Evolutionary conservation across 2,888 invertebrate genomes (phyloP).

Genomic region (Ormyrus pomaceus): DNA sequence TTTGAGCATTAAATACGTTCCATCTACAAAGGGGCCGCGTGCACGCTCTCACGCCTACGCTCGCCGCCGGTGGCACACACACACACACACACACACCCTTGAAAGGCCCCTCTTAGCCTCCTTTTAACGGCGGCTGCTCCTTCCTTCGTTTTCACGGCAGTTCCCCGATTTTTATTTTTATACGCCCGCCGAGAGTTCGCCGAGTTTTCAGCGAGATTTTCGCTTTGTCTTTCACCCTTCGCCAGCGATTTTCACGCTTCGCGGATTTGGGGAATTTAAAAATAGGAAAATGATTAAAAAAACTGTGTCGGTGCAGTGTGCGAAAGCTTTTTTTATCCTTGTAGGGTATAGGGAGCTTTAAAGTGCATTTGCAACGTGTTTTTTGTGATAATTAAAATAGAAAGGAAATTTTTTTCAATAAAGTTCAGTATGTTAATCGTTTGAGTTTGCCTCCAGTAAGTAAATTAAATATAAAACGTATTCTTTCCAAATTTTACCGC

Average conservation of each 20-base stretch:
- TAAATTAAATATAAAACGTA: too few relatives aligned
- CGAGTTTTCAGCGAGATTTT: conserved; percentile 16
- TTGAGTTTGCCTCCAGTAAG: too few relatives aligned
- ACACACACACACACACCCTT: conserved; percentile 12
- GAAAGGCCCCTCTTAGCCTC: background rate
- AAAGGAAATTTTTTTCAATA: too few relatives aligned
- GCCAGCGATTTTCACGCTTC: conserved; percentile 1
- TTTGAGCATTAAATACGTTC: conserved; percentile 53
- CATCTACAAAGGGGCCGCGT: conserved; percentile 37
- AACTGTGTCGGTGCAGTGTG: too few relatives aligned
- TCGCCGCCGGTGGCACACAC: background rate
- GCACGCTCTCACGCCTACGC: conserved; percentile 1
- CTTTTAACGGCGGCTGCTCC: background rate
- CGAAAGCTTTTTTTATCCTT: too few relatives aligned
- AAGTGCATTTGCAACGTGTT: too few relatives aligned
- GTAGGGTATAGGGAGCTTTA: too few relatives aligned
- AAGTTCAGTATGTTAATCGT: too few relatives aligned
- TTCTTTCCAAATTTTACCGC: background rate
- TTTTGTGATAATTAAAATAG: too few relatives aligned
- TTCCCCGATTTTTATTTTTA: conserved; percentile 50
- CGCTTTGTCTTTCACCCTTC: background rate
- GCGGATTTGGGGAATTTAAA: background rate
- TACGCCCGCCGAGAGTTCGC: background rate
- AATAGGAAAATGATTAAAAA: too few relatives aligned
- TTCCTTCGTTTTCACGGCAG: background rate